Conservation (phyloP, 1,140 invertebrate genomes). For the Lethocerus indicus region DNA sequence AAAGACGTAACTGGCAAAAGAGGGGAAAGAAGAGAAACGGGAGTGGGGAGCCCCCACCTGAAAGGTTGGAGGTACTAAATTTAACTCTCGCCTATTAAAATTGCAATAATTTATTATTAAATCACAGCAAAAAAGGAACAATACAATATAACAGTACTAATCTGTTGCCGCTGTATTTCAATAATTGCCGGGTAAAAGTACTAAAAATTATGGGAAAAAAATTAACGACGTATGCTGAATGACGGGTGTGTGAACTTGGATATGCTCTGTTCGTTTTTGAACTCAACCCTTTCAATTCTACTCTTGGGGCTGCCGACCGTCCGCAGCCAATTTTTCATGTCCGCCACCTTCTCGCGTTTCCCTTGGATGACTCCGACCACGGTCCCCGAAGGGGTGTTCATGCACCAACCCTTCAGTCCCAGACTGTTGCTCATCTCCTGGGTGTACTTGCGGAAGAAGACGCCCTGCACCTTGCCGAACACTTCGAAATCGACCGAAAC, state of each 20-base stretch:
- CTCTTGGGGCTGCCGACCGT: conserved; percentile 40
- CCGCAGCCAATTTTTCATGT: conserved; percentile 43
- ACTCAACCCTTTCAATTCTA: conserved; percentile 37
- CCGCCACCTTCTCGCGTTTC: conserved; percentile 27
- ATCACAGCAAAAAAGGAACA: too few species aligned
- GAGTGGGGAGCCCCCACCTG: too few species aligned
- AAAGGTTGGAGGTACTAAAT: too few species aligned
- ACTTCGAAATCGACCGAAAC: conserved; percentile 38
- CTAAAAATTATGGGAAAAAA: too few species aligned
- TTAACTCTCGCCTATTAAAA: too few species aligned
- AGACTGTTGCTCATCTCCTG: conserved; percentile 32
- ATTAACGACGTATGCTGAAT: conserved; percentile 4
- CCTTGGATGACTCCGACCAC: conserved; percentile 45
- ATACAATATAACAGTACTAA: too few species aligned
- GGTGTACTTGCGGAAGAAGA: conserved; percentile 38
- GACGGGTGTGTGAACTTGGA: conserved; percentile 1
- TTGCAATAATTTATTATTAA: too few species aligned
- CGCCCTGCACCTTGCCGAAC: conserved; percentile 38
- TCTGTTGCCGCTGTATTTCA: too few species aligned
- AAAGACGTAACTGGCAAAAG: too few species aligned
- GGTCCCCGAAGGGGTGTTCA: conserved; percentile 41
- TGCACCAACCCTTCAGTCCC: conserved; percentile 43
- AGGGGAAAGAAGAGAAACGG: too few species aligned
- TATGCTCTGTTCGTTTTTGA: conserved; percentile 20
- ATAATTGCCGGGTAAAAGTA: too few species aligned